Evolutionary conservation across 2,797 vertebrate genomes (phyloP), one percentile per base, ranked within the genome.

Genomic region (Apogon hyalosoma): DNA sequence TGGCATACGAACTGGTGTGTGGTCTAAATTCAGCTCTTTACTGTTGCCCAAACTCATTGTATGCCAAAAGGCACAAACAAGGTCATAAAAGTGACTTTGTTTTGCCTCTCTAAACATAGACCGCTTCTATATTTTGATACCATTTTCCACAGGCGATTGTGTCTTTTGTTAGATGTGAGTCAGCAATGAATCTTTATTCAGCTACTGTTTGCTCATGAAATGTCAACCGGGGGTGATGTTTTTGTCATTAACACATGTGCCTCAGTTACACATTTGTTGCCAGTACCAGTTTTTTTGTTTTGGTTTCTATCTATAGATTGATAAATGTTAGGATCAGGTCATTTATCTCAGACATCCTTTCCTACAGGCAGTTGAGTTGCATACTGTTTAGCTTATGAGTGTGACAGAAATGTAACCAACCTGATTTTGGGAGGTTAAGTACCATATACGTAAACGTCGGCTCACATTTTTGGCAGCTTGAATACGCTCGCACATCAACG

Each of bases 81-180:
- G 85, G 88, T 88, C 85, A 83, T 77, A 80, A 80, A 80, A 78
- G 73, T 77, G 83, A 85, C 84, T 82, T 80, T 83, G 81, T 79
- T 81, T 73, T 73, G 75, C 72, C 14, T 60, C 69, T 79, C 81
- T 79, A 84, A 87, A 88, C 80, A 74, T 82, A 81, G 84, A 75
- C 14, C 6, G 2, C 19, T 58, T 75, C 68, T 76, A n/a, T 60
- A 48, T 84, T 90, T 69, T 87, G 42, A 69, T 72, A 38, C 48
- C 11, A 12, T 66, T 80, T 82, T 69, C 65, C 52, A 71, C 38
- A 12, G 75, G 87, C 61, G n/a, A 52, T 69, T 85, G 75, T 84
- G 36, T 77, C 73, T 79, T 62, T 55, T 75, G 68, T 66, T 63
- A 64, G 58, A 56, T 53, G 42, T 77, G 79, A 87, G 67, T 88